Percentiles rank a stretch among this genome's conserved stretches.
phyloP scores from a whole-genome alignment of 2,113 vertebrate genomes.

The Cyprinodon variegatus region DNA sequence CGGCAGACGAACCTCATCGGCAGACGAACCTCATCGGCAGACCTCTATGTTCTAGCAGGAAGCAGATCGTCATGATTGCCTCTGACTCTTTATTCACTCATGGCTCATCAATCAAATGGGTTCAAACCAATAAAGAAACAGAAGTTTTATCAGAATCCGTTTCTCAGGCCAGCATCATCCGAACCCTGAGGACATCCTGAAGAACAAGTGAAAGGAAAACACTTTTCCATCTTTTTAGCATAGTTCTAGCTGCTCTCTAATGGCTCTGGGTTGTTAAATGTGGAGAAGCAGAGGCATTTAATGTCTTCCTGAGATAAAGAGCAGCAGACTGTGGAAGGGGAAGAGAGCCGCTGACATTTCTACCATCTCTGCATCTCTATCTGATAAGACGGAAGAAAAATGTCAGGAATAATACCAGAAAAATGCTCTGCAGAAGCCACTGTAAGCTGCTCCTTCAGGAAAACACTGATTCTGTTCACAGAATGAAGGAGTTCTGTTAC shows the following conservation, averaged over 20 bases:
- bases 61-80: too few species aligned
- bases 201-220: not conserved
- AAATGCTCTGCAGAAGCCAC: not conserved
- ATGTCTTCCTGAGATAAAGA: not conserved
- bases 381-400: slow-evolving; percentile 17
- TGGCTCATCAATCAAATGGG: too few species aligned
- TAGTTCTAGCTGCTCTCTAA: not conserved
- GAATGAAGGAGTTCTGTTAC: not conserved
- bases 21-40: too few species aligned
- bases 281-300: not conserved
- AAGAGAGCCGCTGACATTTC: slow-evolving; percentile 48
- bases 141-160: too few species aligned
- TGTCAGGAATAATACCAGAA: not conserved
- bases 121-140: too few species aligned
- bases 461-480: not conserved
- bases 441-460: not conserved
- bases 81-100: too few species aligned
- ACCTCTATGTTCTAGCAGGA: too few species aligned
- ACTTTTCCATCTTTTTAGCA: not conserved
- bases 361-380: slow-evolving; percentile 42
- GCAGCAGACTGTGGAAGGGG: slow-evolving; percentile 1
- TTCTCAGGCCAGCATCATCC: not conserved
- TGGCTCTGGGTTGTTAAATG: not conserved
- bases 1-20: too few species aligned
- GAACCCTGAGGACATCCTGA: not conserved